Conservation (phyloP, 2,797 vertebrate species). For the Myripristis murdjan region DNA sequence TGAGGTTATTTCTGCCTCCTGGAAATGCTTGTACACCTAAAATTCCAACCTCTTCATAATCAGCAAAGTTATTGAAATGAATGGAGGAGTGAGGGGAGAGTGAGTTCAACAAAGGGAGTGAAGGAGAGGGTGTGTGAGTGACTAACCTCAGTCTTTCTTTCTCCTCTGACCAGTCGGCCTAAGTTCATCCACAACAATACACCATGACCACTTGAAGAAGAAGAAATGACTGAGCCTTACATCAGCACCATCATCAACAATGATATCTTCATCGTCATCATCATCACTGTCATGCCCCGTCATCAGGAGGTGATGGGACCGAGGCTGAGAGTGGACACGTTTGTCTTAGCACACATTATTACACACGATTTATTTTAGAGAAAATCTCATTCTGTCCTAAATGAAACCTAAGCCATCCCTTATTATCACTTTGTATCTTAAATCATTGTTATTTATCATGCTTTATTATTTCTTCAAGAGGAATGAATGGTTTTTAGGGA, state of each 20-base stretch:
- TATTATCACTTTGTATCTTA: background rate
- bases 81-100: background rate
- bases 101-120: background rate
- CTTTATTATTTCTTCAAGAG: conserved; percentile 20
- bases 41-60: too few species aligned
- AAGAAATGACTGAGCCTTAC: background rate
- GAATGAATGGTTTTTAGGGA: conserved; percentile 34
- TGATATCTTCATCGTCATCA: background rate
- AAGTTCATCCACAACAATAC: conserved; percentile 14
- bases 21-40: too few species aligned
- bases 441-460: background rate
- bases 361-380: background rate
- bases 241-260: background rate
- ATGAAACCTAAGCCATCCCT: background rate
- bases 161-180: conserved; percentile 40
- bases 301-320: background rate
- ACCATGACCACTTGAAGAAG: conserved; percentile 34
- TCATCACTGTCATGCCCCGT: background rate
- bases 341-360: background rate
- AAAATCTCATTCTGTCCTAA: background rate
- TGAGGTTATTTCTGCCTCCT: too few species aligned
- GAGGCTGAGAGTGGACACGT: background rate
- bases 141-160: background rate
- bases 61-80: too few species aligned
- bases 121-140: background rate